These are phyloP conservation scores for Phytoseiulus persimilis DNA, from an alignment of 2,888 invertebrate species.

Conservation along the genomic window DNA sequence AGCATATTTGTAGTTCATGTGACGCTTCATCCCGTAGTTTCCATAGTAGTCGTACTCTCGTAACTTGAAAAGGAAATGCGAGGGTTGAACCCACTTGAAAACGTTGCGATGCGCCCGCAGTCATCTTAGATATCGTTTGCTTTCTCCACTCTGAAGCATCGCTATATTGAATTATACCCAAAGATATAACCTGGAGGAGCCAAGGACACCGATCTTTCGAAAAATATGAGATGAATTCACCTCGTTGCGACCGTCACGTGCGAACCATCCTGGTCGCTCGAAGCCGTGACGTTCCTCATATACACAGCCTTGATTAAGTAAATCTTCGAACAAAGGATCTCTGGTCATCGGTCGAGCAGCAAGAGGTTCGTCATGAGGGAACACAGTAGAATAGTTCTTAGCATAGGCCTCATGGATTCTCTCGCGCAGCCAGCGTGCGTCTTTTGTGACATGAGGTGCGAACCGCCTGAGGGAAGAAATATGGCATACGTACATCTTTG, in stretches of 20 bases:
- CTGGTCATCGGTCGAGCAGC: constrained; percentile 66
- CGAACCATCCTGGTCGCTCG: constrained; percentile 78
- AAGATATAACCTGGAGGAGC: too few relatives aligned
- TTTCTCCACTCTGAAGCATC: too few relatives aligned
- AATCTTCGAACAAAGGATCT: constrained; percentile 59
- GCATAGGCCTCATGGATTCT: constrained; percentile 82
- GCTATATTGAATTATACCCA: too few relatives aligned
- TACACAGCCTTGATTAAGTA: constrained; percentile 68
- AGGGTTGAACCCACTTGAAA: too few relatives aligned
- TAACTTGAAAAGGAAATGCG: too few relatives aligned
- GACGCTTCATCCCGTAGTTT: constrained; percentile 62
- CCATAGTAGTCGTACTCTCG: constrained; percentile 73
- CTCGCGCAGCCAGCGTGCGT: constrained; percentile 67
- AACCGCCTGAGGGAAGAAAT: constrained; percentile 56
- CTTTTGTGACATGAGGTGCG: constrained; percentile 62
- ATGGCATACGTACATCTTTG: too few relatives aligned
- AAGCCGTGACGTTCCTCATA: constrained; percentile 80
- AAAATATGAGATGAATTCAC: too few relatives aligned
- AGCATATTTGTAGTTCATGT: constrained; percentile 62
- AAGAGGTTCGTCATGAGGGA: constrained; percentile 71
- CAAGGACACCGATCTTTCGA: too few relatives aligned
- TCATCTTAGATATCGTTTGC: too few relatives aligned
- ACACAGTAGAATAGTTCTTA: constrained; percentile 72
- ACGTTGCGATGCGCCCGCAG: too few relatives aligned
- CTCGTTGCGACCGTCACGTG: constrained; percentile 55